Evolutionary conservation across 1,140 invertebrate species (phyloP).

Genomic region (Lepidurus packardi): DNA sequence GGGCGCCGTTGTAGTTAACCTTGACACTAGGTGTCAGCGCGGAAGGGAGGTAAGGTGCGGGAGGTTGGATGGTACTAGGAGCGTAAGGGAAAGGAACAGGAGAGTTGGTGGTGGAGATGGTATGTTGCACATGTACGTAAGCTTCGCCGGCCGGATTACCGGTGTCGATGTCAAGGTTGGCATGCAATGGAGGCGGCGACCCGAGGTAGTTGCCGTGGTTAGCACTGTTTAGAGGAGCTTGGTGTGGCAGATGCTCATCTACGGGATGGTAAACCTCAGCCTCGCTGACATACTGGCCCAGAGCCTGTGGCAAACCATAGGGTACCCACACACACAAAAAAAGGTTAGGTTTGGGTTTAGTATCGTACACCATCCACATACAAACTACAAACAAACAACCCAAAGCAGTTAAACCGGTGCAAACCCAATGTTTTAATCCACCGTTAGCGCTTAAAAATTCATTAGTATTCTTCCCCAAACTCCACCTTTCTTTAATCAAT

Average conservation of each 20-base stretch:
- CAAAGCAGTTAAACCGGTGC: not conserved
- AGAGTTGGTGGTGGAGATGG: constrained; percentile 35
- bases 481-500: not conserved
- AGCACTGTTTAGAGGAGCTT: not conserved
- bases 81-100: constrained; percentile 35
- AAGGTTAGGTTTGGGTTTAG: not conserved
- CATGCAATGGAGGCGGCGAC: not conserved
- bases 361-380: not conserved
- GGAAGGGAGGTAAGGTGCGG: constrained; percentile 33
- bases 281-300: constrained; percentile 9
- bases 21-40: constrained; percentile 32
- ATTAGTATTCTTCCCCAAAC: not conserved
- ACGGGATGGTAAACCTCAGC: not conserved
- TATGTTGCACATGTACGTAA: constrained; percentile 34
- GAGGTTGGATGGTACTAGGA: constrained; percentile 37
- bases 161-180: constrained; percentile 7
- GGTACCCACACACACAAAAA: not conserved
- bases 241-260: not conserved
- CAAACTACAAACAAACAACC: not conserved
- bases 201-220: not conserved
- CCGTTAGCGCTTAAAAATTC: not conserved
- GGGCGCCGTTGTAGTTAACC: constrained; percentile 36
- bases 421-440: not conserved
- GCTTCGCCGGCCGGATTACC: constrained; percentile 7
- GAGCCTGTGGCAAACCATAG: constrained; percentile 10